Percentiles rank a stretch among this genome's conserved stretches.
These are phyloP conservation scores for Notiomystis cincta DNA, from an alignment of 2,113 vertebrate species.

Conservation along the genomic window DNA sequence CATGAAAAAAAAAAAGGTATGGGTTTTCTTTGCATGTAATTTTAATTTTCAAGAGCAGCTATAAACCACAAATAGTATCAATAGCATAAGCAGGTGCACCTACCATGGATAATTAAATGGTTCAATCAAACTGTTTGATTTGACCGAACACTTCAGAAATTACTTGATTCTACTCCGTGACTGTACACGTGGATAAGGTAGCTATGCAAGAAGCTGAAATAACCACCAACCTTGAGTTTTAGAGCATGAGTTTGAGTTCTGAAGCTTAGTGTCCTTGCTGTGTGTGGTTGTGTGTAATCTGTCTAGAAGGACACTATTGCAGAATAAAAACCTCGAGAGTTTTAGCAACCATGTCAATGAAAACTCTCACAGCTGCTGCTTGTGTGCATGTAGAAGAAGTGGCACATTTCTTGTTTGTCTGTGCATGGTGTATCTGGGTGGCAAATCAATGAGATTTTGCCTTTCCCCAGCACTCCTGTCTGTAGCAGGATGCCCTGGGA, in stretches of 20 bases:
- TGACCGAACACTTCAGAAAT: not conserved
- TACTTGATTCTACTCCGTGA: not conserved
- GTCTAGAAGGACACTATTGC: not conserved
- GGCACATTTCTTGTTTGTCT: not conserved
- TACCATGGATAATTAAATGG: not conserved
- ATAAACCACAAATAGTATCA: not conserved
- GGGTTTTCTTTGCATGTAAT: not conserved
- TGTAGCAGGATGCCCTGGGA: not conserved
- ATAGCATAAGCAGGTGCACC: not conserved
- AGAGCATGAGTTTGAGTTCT: not conserved
- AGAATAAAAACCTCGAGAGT: not conserved
- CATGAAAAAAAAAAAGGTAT: not conserved
- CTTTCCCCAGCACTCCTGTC: not conserved
- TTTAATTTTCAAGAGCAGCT: not conserved
- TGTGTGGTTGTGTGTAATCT: not conserved
- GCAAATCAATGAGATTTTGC: not conserved
- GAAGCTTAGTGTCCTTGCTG: not conserved
- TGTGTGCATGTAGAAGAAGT: not conserved
- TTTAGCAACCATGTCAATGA: not conserved
- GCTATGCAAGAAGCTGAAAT: not conserved
- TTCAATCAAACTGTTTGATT: not conserved
- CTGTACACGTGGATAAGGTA: not conserved
- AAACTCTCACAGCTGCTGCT: not conserved
- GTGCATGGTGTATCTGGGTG: not conserved
- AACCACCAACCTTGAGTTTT: not conserved